Evolutionary conservation across 2,113 vertebrate genomes (phyloP), one percentile per base, ranked within the genome.

Genomic region (Salvelinus fontinalis): DNA sequence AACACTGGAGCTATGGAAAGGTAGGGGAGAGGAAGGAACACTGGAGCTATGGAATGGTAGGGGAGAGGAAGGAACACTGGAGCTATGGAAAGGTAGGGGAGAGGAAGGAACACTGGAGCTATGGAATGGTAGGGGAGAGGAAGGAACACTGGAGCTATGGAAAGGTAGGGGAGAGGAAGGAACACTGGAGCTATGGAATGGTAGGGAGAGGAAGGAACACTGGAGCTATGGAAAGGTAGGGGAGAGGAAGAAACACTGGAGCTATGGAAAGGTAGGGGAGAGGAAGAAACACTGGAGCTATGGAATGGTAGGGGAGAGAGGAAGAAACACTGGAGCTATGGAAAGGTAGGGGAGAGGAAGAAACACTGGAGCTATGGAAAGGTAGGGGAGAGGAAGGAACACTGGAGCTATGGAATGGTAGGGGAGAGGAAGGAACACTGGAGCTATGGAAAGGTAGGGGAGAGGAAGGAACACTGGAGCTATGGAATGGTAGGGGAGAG

Each of bases 351-450:
- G 3, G 26, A 14, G 20, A 27, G 3, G 4, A 8, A 44, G 34
- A 20, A 24, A 24, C 97, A 99, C 84, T 99, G 97, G 97, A 96
- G 94, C 8, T 99, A 95, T 91, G 91, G 92, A 82, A 96, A 97
- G 96, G 97, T 98, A 76, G 39, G 8, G 3, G 26, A 14, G 20
- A 27, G 1, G 4, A 8, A 44, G 34, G 27, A 24, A 24, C 97
- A 99, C 84, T 99, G 97, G 97, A 96, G 94, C 8, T 99, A 95
- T 91, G 91, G 92, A 82, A 96, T 97, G 96, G 97, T 98, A 75
- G 26, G 13, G 3, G 26, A 14, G 20, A 27, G 3, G 4, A 8
- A 44, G 34, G 27, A 24, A 24, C 97, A 99, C 84, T 99, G 97
- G 97, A 96, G 94, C 8, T 98, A 95, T 90, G 91, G 92, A 82